Base-by-base conservation (phyloP, 2,888 invertebrate genomes). In the Xestobium rufovillosum region DNA sequence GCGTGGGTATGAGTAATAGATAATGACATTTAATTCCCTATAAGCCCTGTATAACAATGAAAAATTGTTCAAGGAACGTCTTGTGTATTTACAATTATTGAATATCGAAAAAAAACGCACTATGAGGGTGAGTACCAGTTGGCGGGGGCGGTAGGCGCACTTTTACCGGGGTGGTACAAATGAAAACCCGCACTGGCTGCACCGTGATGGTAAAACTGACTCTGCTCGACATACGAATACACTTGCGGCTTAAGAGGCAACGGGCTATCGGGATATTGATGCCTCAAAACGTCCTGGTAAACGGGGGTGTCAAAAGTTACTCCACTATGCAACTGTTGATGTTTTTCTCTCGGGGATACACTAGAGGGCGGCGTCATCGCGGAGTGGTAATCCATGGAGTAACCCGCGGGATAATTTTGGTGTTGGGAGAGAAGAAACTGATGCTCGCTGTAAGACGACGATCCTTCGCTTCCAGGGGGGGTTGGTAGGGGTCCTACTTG, bases 351-450 rank as follows among this genome's bases (percentile, higher is more conserved):
- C 0, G 95, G 94, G 3, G 94, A 94, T 2, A 94, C 94, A 3
- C 94, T 94, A n/a, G 91, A 90, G 34, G 95, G 95, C 34, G 94
- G 94, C 3, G 94, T 94, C 88, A 95, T 94, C 31, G 90, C 89
- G 26, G 89, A 84, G 63, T 92, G 92, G 56, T 89, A 89, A 56
- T 88, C 88, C 45, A 82, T 83, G 40, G 73, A 69, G 51, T 80
- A 80, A 40, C 69, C 64, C 63, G 59, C 74, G 68, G 56, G 75
- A 73, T 51, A 79, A 71, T 73, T 75, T 49, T 74, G 74, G 17
- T 71, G 66, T 48, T 74, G 73, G 19, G 73, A 61, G 36, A 67
- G 50, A 35, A 75, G 60, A 50, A 75, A 75, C 52, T 75, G 75
- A 57, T 65, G 84, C 65, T 73, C 85, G 59, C 73, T 82, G 55